Conservation (phyloP, 2,888 invertebrate genomes). For the Stenolophus ochropezus region DNA sequence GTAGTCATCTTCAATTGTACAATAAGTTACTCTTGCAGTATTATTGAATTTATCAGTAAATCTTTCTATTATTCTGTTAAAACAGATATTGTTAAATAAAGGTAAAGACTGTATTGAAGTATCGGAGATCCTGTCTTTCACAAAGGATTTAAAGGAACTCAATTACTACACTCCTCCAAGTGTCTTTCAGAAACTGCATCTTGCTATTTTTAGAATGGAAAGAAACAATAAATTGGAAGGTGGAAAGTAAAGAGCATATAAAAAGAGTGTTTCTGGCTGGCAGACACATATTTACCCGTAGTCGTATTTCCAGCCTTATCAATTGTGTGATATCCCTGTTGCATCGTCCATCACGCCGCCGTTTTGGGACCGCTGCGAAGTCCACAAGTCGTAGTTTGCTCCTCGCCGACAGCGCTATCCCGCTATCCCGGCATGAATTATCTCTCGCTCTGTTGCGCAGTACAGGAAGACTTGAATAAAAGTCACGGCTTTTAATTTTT, state of each 20-base stretch:
- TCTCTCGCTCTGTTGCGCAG: conserved; percentile 18
- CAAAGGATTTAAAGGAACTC: no score
- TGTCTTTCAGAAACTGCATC: background rate
- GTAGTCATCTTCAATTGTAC: no score
- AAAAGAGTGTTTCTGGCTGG: background rate
- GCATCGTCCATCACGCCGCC: conserved; percentile 15
- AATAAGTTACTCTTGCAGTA: no score
- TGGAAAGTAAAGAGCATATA: background rate
- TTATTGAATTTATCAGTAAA: no score
- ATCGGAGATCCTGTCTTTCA: no score
- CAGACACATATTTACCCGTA: background rate
- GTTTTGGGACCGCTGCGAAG: background rate
- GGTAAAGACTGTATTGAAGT: no score
- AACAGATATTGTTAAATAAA: no score
- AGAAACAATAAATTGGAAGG: background rate
- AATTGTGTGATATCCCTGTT: conserved; percentile 17
- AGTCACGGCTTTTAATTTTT: conserved; percentile 54
- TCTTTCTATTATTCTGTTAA: no score
- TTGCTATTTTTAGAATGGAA: background rate
- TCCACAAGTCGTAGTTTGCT: conserved; percentile 31
- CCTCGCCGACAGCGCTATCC: conserved; percentile 9
- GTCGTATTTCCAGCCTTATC: conserved; percentile 15
- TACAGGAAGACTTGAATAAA: conserved; percentile 48
- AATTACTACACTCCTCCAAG: background rate
- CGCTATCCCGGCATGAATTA: conserved; percentile 37